phyloP scores from a whole-genome alignment of 2,888 invertebrate genomes.

The Argyresthia albistria region DNA sequence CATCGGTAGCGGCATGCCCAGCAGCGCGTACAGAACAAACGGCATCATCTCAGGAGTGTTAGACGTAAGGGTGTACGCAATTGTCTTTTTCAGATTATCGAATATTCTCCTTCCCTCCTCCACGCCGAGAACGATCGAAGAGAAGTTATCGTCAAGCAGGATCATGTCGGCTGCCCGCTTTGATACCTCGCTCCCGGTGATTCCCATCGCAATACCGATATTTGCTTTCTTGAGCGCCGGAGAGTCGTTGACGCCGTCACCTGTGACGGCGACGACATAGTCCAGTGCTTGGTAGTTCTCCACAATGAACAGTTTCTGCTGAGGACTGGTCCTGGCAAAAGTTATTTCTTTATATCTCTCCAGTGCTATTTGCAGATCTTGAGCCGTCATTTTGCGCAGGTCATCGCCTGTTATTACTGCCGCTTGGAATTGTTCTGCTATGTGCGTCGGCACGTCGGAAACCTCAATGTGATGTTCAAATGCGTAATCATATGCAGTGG shows the following conservation, averaged over 20 bases:
- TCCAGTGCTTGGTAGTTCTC: conserved; percentile 86
- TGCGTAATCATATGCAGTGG: conserved; percentile 81
- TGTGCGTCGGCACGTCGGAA: conserved; percentile 58
- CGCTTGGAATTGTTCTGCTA: conserved; percentile 48
- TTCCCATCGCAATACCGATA: conserved; percentile 87
- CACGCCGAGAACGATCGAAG: conserved; percentile 88
- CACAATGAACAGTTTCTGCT: conserved; percentile 78
- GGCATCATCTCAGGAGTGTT: conserved; percentile 90
- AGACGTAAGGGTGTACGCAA: conserved; percentile 86
- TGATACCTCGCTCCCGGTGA: conserved; percentile 82
- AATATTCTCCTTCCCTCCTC: conserved; percentile 87
- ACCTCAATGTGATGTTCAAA: conserved; percentile 70
- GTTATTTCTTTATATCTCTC: conserved; percentile 78
- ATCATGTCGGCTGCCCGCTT: conserved; percentile 96
- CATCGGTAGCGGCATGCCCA: conserved; percentile 83
- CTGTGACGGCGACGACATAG: conserved; percentile 89
- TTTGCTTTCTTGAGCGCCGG: conserved; percentile 90
- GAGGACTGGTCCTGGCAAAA: conserved; percentile 80
- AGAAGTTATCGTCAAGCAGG: conserved; percentile 89
- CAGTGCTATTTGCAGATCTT: conserved; percentile 72
- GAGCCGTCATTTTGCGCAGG: conserved; percentile 67
- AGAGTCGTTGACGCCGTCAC: conserved; percentile 92
- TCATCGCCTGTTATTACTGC: conserved; percentile 65
- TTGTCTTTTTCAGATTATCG: conserved; percentile 89
- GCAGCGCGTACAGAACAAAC: conserved; percentile 80